Evolutionary conservation across 2,888 invertebrate genomes (phyloP).

Genomic region (Hydraecia micacea): DNA sequence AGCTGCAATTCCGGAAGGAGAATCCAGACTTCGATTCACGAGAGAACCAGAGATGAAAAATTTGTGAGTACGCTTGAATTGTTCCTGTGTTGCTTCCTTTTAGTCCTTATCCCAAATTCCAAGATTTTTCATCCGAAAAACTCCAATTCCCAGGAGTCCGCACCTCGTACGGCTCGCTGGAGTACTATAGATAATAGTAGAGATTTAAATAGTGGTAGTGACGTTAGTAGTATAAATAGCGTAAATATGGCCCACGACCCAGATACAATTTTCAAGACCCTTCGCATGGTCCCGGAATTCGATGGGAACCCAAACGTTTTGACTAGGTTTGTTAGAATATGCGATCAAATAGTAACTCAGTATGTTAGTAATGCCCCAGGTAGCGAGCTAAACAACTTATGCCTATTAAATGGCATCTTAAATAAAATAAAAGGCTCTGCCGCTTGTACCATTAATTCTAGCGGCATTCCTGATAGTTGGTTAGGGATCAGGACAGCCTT

Average conservation of each 20-base stretch:
- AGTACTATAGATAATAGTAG: too few relatives aligned
- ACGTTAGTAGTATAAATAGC: too few relatives aligned
- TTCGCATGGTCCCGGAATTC: not conserved
- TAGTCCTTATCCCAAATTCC: not conserved
- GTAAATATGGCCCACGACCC: too few relatives aligned
- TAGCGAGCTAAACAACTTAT: not conserved
- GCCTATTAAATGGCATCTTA: not conserved
- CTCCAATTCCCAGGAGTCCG: not conserved
- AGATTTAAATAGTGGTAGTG: too few relatives aligned
- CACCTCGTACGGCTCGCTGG: not conserved
- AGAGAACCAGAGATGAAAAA: constrained; percentile 1
- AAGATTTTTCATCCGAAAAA: not conserved
- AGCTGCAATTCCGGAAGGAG: not conserved
- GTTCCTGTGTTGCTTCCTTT: constrained; percentile 11
- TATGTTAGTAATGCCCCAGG: not conserved
- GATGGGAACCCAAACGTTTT: not conserved
- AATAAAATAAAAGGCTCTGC: not conserved
- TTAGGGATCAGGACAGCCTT: not conserved
- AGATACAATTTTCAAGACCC: too few relatives aligned
- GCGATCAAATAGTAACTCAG: not conserved
- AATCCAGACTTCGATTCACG: constrained; percentile 7
- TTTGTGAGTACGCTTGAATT: constrained; percentile 1
- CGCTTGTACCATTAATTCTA: not conserved
- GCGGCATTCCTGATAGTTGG: not conserved
- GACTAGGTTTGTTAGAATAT: constrained; percentile 5